Conservation (phyloP, 2,113 vertebrate genomes). For the Nipponia nippon region DNA sequence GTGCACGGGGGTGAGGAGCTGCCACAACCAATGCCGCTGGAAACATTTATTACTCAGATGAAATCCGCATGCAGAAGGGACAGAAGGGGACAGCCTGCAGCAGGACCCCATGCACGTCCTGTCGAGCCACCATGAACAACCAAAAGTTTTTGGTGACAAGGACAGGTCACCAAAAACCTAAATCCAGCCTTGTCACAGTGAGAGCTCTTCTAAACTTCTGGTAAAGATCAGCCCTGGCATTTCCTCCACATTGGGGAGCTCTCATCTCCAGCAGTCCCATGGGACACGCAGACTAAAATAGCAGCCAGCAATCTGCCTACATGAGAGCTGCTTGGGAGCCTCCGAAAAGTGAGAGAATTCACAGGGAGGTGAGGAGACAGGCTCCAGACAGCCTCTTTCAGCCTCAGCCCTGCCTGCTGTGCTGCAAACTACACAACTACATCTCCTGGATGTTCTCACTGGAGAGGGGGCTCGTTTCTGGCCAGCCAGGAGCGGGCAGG, state of each 20-base stretch:
- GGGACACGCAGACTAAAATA: constrained; percentile 12
- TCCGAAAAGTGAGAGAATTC: not conserved
- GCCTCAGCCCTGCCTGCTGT: not conserved
- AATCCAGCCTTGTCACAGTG: not conserved
- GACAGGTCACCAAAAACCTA: not conserved
- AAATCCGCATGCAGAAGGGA: not conserved
- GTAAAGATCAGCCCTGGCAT: not conserved
- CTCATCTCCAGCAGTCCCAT: not conserved
- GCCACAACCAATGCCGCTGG: not conserved
- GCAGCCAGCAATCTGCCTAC: not conserved
- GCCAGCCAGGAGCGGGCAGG: not conserved
- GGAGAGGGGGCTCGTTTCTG: not conserved
- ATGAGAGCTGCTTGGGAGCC: not conserved
- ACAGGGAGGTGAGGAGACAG: not conserved
- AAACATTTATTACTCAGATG: not conserved
- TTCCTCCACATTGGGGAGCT: not conserved
- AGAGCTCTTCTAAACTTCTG: not conserved
- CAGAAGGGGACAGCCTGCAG: not conserved
- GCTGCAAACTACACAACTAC: not conserved
- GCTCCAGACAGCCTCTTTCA: constrained; percentile 7
- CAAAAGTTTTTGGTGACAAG: not conserved
- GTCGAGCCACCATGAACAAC: not conserved
- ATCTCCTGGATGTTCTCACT: not conserved
- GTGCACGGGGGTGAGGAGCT: not conserved
- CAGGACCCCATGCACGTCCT: not conserved